Conservation (phyloP, 2,797 vertebrate genomes). For the Clarias laeviceps region DNA sequence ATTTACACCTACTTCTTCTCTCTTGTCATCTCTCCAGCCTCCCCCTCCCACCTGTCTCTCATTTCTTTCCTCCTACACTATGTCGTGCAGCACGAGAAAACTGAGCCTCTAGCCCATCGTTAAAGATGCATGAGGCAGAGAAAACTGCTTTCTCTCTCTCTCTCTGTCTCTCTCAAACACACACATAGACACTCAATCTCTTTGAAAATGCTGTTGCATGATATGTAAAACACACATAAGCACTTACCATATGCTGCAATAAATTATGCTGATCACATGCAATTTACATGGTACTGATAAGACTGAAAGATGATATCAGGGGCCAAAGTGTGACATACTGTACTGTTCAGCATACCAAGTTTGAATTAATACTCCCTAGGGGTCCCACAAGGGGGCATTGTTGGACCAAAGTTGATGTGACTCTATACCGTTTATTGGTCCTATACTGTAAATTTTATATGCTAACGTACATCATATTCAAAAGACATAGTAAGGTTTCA, state of each 20-base stretch:
- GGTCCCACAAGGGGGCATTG: conserved; percentile 21
- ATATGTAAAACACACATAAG: neutral
- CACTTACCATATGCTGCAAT: neutral
- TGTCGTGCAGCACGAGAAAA: conserved; percentile 68
- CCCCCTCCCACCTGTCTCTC: conserved; percentile 43
- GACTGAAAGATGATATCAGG: neutral
- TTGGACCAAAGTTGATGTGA: conserved; percentile 1
- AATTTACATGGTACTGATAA: neutral
- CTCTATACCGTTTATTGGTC: neutral
- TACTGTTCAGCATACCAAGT: too few relatives aligned
- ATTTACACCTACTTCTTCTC: conserved; percentile 49
- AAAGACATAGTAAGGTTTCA: neutral
- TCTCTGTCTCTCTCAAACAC: neutral
- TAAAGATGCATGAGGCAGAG: conserved; percentile 75
- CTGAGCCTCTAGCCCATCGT: conserved; percentile 70
- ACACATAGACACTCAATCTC: neutral
- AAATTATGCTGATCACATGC: neutral
- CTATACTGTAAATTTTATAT: neutral
- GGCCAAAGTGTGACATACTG: neutral
- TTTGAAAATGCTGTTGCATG: neutral
- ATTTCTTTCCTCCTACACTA: conserved; percentile 47
- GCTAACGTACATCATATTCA: neutral
- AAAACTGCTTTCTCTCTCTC: conserved; percentile 31
- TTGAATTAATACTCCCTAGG: neutral
- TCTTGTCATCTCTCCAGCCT: conserved; percentile 51